Conservation (phyloP, 2,113 vertebrate genomes). For the Hyaena hyaena region DNA sequence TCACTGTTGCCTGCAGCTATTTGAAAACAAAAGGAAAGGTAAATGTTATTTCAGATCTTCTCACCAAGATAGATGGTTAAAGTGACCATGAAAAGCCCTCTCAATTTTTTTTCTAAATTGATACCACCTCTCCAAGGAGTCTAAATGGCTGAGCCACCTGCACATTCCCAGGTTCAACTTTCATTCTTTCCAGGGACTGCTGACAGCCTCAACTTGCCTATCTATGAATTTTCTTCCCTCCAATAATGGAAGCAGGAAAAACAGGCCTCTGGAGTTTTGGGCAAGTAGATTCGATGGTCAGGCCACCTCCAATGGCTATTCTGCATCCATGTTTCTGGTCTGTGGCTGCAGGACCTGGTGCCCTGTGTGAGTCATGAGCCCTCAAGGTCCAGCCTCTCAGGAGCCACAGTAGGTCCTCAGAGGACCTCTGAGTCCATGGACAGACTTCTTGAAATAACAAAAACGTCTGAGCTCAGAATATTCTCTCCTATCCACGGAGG, state of each 20-base stretch:
- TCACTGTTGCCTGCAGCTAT: background rate
- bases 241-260: background rate
- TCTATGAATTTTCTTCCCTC: background rate
- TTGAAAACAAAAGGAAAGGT: constrained; percentile 27
- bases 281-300: background rate
- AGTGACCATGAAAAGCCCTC: background rate
- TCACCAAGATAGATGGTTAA: background rate
- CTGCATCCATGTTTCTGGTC: background rate
- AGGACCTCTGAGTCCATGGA: background rate
- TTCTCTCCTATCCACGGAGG: constrained; percentile 1
- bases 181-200: background rate
- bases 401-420: background rate
- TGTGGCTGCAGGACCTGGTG: too few species aligned
- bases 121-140: background rate
- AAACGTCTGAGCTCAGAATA: background rate
- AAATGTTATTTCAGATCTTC: background rate
- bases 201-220: background rate
- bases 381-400: background rate
- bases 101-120: background rate
- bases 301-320: background rate
- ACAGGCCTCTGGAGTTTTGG: background rate
- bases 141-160: background rate
- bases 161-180: background rate
- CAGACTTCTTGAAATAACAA: background rate
- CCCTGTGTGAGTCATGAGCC: background rate